phyloP scores from a whole-genome alignment of 2,888 invertebrate species.

The Nemotelus pantherinus region DNA sequence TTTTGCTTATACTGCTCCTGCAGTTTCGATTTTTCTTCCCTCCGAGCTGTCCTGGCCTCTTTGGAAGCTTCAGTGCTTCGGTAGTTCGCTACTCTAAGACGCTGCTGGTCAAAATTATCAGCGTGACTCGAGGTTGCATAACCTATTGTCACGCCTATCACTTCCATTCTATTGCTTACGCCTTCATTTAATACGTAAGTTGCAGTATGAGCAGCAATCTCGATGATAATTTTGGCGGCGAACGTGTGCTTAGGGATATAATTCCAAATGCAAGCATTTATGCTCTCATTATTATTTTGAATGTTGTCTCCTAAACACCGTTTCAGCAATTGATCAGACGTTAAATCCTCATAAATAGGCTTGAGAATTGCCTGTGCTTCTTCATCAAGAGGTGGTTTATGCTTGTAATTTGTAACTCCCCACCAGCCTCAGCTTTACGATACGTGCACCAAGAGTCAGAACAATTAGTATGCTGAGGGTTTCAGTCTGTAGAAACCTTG shows the following conservation, averaged over 20 bases:
- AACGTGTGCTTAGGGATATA: neutral
- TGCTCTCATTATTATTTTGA: too few species aligned
- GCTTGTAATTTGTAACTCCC: too few species aligned
- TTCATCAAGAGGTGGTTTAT: too few species aligned
- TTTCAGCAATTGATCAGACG: too few species aligned
- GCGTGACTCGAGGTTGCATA: neutral
- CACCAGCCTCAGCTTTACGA: too few species aligned
- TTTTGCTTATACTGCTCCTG: neutral
- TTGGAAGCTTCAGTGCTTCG: neutral
- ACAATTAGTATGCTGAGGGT: too few species aligned
- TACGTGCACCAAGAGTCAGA: too few species aligned
- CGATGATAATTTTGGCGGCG: neutral
- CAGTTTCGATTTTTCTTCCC: neutral
- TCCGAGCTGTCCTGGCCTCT: slow-evolving; percentile 4
- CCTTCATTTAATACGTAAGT: neutral
- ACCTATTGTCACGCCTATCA: neutral
- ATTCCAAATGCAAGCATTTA: neutral
- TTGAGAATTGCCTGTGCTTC: too few species aligned
- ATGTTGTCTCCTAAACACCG: too few species aligned
- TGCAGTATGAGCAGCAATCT: neutral
- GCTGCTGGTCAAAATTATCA: neutral
- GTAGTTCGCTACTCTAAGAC: neutral
- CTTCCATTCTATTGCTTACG: neutral
- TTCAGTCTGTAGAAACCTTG: too few species aligned
- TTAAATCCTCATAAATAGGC: too few species aligned